Base-by-base conservation (phyloP, 2,888 invertebrate species). In the Drosophila ezoana region DNA sequence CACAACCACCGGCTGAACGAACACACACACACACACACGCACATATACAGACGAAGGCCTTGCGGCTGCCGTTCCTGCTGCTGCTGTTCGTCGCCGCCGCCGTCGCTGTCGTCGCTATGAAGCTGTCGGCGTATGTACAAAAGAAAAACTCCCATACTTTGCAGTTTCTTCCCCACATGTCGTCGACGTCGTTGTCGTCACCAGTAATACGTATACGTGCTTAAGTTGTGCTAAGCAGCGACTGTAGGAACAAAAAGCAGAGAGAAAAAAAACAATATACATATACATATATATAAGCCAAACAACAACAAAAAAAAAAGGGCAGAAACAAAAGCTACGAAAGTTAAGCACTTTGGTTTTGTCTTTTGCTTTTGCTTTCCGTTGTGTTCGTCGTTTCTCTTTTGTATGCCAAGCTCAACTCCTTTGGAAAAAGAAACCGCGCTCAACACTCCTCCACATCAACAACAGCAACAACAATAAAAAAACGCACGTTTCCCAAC, bases 1-100 rank as follows among this genome's bases (percentile, higher is more conserved):
- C 69, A 69, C 80, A 82, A 89, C 86, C 89, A 89, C 86, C 86
- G 89, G 89, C 85, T 87, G 83, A 76, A 79, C 71, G 58, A 37
- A 54, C 44, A 54, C 60, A 61, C 63, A 43, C 53, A 66, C 58
- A 47, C 40, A 37, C 16, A 37, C 10, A 54, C 28, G 16, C 20
- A 16, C n/a, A 13, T 4, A 10, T 16, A 60, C 23, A 61, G 8
- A 20, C 18, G 18, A 48, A 41, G 38, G 28, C 16, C 16, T 37
- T 28, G 40, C 53, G 44, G 56, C 56, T 63, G 47, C 44, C 38
- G 45, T 51, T 62, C 28, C 48, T 73, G 43, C 65, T 72, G 47
- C 53, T 52, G 32, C 37, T 37, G 32, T 16, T 44, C 23, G n/a
- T 43, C 33, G 33, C 20, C 51, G 43, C 37, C 63, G 23, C 16